A percentile compares a stretch with the other conserved stretches of the same genome.
These are phyloP conservation scores for Halocaridina rubra DNA, from an alignment of 2,888 invertebrate species.

Conservation along the genomic window DNA sequence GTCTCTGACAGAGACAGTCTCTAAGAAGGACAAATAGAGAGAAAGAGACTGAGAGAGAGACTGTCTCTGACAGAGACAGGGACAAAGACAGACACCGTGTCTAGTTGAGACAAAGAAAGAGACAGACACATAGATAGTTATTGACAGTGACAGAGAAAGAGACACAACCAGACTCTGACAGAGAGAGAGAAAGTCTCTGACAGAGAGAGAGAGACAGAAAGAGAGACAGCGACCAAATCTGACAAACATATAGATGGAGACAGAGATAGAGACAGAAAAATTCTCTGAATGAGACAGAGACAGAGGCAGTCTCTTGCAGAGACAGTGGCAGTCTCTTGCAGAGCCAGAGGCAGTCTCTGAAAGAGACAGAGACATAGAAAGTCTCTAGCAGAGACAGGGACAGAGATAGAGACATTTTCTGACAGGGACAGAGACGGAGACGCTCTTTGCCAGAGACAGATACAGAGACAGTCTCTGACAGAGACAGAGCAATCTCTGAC, in stretches of 20 bases:
- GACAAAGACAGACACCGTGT: neutral
- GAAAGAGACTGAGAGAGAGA: neutral
- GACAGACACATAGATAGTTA: neutral
- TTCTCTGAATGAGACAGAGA: too few species aligned
- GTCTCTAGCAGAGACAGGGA: too few species aligned
- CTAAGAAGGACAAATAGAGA: too few species aligned
- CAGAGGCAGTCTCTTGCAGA: too few species aligned
- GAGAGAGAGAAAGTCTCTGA: neutral
- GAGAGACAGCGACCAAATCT: neutral
- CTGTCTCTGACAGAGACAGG: too few species aligned
- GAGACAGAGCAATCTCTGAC: neutral
- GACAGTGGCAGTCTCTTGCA: too few species aligned
- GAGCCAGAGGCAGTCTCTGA: too few species aligned
- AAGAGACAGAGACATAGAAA: too few species aligned
- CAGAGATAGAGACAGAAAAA: too few species aligned
- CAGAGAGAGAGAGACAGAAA: neutral
- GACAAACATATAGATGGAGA: constrained; percentile 2
- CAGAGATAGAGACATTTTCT: too few species aligned
- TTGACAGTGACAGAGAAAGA: constrained; percentile 5
- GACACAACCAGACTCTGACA: neutral
- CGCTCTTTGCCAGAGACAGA: neutral
- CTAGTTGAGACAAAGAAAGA: neutral
- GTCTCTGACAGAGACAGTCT: neutral
- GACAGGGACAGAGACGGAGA: too few species aligned
- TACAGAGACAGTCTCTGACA: neutral